phyloP scores from a whole-genome alignment of 2,888 invertebrate species.

The Cryptocheilus praepositus region DNA sequence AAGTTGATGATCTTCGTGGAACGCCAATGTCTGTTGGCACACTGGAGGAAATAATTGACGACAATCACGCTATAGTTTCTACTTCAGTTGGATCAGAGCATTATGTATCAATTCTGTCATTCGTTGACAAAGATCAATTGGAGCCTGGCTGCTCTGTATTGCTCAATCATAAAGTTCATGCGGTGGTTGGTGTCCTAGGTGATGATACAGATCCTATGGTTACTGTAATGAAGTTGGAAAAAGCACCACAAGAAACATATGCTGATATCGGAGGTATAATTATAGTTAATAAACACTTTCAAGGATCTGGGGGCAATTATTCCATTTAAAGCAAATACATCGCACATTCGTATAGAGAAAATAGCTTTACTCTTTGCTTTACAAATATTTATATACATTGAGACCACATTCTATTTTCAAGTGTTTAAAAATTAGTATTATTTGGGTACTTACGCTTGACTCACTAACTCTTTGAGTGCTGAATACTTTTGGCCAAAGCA shows the following conservation, averaged over 20 bases:
- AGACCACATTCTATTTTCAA: too few species aligned
- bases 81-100: slow-evolving; percentile 99
- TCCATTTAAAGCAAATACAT: too few species aligned
- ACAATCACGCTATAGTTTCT: slow-evolving; percentile 99
- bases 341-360: too few species aligned
- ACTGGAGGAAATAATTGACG: slow-evolving; percentile 99
- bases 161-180: slow-evolving; percentile 99
- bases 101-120: slow-evolving; percentile 98
- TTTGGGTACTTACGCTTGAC: too few species aligned
- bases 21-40: slow-evolving; percentile 99
- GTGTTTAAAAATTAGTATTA: too few species aligned
- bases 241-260: slow-evolving; percentile 99
- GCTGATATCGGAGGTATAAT: slow-evolving; percentile 93
- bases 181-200: slow-evolving; percentile 98
- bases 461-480: too few species aligned
- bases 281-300: too few species aligned
- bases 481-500: too few species aligned
- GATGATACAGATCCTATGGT: slow-evolving; percentile 99
- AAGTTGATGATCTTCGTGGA: slow-evolving; percentile 98
- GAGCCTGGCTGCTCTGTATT: slow-evolving; percentile 99
- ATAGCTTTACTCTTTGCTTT: too few species aligned
- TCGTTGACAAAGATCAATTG: slow-evolving; percentile 99
- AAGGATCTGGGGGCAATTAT: too few species aligned
- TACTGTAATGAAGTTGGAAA: slow-evolving; percentile 99
- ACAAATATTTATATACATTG: too few species aligned